Conservation (phyloP, 2,888 invertebrate genomes). For the Ischnura elegans region DNA sequence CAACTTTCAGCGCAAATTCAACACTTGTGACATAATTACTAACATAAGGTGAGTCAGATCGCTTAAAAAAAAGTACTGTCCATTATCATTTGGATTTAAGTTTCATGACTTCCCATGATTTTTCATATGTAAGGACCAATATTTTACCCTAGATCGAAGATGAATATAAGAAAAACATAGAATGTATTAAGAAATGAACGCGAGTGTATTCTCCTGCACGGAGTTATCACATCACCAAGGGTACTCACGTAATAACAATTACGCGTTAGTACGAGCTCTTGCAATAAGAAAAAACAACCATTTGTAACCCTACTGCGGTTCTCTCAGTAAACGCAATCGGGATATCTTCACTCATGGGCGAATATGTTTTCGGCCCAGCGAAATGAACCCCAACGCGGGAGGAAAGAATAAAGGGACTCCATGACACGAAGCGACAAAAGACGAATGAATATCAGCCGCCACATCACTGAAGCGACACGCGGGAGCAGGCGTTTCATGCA, state of each 20-base stretch:
- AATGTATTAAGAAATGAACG: background rate
- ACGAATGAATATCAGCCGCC: conserved; percentile 23
- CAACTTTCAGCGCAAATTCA: no score
- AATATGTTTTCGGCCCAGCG: background rate
- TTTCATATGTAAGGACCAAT: no score
- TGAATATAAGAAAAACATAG: background rate
- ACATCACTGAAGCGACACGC: background rate
- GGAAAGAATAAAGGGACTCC: background rate
- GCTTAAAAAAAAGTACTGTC: no score
- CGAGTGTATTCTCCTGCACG: no score
- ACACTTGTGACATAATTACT: no score
- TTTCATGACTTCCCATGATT: no score
- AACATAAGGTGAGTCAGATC: no score
- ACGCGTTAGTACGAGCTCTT: background rate
- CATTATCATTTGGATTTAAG: no score
- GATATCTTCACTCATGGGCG: background rate
- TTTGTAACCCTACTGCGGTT: background rate
- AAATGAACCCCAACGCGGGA: background rate
- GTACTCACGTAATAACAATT: no score
- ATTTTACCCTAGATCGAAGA: no score
- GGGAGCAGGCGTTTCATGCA: background rate
- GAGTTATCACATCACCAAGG: no score
- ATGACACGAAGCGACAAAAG: background rate
- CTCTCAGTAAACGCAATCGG: background rate
- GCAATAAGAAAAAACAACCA: background rate